A percentile compares a stretch with the other conserved stretches of the same genome.
These are phyloP conservation scores for Steatocranus sp. DNA, from an alignment of 2,797 vertebrate genomes.

Conservation along the genomic window DNA sequence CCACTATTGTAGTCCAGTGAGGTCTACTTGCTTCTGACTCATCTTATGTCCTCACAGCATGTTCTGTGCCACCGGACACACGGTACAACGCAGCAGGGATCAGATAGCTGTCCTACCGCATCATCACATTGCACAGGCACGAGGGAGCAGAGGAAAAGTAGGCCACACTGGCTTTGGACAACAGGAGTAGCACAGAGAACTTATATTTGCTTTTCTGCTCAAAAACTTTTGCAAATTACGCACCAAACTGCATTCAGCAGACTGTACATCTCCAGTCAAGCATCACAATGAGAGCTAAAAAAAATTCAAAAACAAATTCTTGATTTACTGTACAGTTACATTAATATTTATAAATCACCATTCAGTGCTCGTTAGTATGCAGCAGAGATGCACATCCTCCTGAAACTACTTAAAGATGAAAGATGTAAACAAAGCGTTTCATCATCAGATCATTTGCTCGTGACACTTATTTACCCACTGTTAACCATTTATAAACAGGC, in stretches of 20 bases:
- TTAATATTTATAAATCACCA: constrained; percentile 2
- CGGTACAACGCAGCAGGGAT: constrained; percentile 43
- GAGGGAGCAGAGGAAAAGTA: background rate
- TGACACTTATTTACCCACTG: background rate
- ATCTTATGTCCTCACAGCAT: constrained; percentile 54
- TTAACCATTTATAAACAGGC: background rate
- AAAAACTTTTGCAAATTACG: constrained; percentile 18
- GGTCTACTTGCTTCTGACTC: constrained; percentile 58
- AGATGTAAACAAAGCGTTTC: background rate
- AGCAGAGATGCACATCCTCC: background rate
- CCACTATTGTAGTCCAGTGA: constrained; percentile 26
- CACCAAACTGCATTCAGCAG: background rate
- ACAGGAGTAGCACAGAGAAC: background rate
- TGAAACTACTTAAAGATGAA: background rate
- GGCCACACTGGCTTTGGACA: background rate
- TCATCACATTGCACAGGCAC: constrained; percentile 23
- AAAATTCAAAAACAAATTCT: background rate
- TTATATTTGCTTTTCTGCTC: background rate
- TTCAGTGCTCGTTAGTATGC: background rate
- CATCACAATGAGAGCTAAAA: background rate
- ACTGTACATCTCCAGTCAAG: background rate
- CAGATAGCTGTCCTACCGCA: constrained; percentile 57
- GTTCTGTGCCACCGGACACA: constrained; percentile 61
- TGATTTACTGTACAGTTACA: background rate
- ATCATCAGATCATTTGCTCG: background rate